phyloP scores from a whole-genome alignment of 1,140 invertebrate species.

The Drosophila nannoptera region DNA sequence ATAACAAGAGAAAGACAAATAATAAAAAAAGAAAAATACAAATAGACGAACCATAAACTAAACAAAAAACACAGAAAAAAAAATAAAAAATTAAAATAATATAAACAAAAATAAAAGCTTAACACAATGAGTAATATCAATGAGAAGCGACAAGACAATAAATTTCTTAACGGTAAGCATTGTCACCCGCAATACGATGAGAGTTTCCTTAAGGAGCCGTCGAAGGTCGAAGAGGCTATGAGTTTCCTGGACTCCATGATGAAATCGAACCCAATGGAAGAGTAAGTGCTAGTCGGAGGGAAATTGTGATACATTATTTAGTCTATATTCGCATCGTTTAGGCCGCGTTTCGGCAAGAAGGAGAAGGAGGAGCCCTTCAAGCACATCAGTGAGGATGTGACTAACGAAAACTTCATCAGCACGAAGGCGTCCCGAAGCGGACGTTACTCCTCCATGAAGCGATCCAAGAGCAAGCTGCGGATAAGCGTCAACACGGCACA shows the following conservation, averaged over 20 bases:
- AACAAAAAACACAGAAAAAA: no score
- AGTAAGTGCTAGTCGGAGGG: not conserved
- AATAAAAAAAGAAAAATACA: no score
- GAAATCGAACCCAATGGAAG: constrained; percentile 44
- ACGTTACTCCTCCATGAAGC: constrained; percentile 1
- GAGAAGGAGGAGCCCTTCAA: not conserved
- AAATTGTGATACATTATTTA: not conserved
- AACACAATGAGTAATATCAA: constrained; percentile 2
- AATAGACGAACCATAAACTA: no score
- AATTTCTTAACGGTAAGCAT: no score
- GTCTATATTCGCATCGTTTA: not conserved
- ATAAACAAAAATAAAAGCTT: not conserved
- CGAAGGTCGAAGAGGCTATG: constrained; percentile 34
- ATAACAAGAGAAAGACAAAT: no score
- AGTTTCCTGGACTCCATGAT: constrained; percentile 20
- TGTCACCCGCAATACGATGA: constrained; percentile 34
- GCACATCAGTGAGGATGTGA: not conserved
- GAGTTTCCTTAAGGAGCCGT: constrained; percentile 28
- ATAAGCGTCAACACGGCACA: constrained; percentile 18
- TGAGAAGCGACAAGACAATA: no score
- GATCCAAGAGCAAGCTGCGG: constrained; percentile 6
- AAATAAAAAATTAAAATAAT: no score
- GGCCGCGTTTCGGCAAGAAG: constrained; percentile 2
- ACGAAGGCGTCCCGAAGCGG: no score
- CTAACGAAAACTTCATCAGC: constrained; percentile 2